These are phyloP conservation scores for Bubo blakistoni DNA, from an alignment of 2,113 vertebrate species.

Conservation along the genomic window DNA sequence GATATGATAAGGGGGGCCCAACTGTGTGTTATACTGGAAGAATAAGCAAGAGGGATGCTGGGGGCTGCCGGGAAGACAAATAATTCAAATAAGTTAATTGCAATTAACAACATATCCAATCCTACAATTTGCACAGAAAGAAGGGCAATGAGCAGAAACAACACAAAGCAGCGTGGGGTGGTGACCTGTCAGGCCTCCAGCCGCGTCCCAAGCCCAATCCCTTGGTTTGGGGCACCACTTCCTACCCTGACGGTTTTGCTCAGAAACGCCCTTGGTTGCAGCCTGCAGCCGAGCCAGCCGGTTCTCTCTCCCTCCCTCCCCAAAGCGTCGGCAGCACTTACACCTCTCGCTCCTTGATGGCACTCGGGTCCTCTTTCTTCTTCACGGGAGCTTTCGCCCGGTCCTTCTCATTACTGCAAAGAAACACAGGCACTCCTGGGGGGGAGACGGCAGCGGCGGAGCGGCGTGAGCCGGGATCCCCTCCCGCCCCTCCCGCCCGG, in stretches of 20 bases:
- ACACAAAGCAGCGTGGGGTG: accelerated
- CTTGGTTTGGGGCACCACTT: not conserved
- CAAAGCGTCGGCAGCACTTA: constrained; percentile 62
- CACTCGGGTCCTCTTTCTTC: constrained; percentile 88
- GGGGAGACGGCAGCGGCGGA: not conserved
- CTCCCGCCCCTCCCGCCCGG: not conserved
- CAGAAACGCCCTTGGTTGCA: not conserved
- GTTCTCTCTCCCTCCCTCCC: no score
- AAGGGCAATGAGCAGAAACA: not conserved
- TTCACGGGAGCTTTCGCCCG: constrained; percentile 80
- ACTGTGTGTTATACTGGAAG: constrained; percentile 97
- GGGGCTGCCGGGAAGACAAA: constrained; percentile 71
- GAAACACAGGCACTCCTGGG: not conserved
- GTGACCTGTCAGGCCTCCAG: not conserved
- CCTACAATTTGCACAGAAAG: not conserved
- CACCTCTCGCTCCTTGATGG: constrained; percentile 90
- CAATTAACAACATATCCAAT: not conserved
- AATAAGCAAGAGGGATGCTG: constrained; percentile 95
- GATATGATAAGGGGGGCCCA: constrained; percentile 95
- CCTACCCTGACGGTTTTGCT: not conserved
- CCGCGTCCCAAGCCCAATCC: not conserved
- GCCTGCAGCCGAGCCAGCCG: accelerated
- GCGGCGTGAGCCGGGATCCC: no score
- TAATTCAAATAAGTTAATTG: not conserved
- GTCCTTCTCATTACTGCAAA: constrained; percentile 86